These are phyloP conservation scores for Monopterus albus DNA, from an alignment of 2,113 vertebrate species.

Conservation along the genomic window DNA sequence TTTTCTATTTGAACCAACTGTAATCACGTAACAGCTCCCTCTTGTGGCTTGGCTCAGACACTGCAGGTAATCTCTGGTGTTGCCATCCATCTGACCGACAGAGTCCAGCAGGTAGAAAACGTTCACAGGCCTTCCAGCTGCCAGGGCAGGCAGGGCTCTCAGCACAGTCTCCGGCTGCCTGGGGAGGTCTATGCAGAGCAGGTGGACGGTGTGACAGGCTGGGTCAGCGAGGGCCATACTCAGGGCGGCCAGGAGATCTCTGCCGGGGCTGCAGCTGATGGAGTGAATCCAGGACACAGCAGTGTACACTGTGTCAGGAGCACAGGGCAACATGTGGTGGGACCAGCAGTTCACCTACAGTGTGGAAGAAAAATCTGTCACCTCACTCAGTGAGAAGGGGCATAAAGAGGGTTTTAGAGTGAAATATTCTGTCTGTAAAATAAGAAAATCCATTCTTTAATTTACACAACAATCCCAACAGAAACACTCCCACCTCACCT, in stretches of 20 bases:
- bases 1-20: conserved; percentile 23
- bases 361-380: too few species aligned
- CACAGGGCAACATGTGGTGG: conserved; percentile 71
- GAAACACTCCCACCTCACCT: conserved; percentile 67
- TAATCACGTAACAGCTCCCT: conserved; percentile 72
- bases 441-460: too few species aligned
- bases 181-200: conserved; percentile 64
- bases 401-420: too few species aligned
- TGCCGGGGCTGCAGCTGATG: conserved; percentile 68
- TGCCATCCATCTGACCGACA: conserved; percentile 25
- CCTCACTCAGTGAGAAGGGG: too few species aligned
- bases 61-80: conserved; percentile 61
- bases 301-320: conserved; percentile 66
- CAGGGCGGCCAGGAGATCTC: conserved; percentile 69
- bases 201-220: conserved; percentile 73
- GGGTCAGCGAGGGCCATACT: conserved; percentile 69
- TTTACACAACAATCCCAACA: too few species aligned
- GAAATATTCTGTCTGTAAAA: too few species aligned
- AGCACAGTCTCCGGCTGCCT: conserved; percentile 58
- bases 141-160: conserved; percentile 50
- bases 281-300: conserved; percentile 78
- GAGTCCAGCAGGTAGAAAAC: conserved; percentile 66
- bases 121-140: conserved; percentile 58
- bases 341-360: conserved; percentile 72
- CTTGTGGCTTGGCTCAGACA: conserved; percentile 63